phyloP scores from a whole-genome alignment of 2,888 invertebrate species.

The Ornithoptera alexandrae region DNA sequence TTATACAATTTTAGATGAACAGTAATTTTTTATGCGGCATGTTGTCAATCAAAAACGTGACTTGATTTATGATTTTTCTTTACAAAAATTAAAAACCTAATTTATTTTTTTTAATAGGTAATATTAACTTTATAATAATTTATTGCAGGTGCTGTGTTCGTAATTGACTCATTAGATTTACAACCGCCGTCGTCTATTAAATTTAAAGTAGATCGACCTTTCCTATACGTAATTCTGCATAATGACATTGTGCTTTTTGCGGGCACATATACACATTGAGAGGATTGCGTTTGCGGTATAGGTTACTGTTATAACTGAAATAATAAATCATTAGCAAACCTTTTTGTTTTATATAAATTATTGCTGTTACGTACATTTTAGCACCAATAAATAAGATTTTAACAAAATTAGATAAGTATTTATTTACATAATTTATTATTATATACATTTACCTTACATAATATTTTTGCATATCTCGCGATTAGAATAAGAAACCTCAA shows the following conservation, averaged over 20 bases:
- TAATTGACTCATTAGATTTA: slow-evolving; percentile 30
- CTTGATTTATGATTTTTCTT: background rate
- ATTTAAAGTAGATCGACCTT: slow-evolving; percentile 46
- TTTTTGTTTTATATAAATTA: background rate
- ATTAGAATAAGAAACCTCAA: too few relatives aligned
- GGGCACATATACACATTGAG: slow-evolving; percentile 41
- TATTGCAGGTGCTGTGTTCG: slow-evolving; percentile 30
- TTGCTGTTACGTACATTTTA: too few relatives aligned
- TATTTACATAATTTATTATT: too few relatives aligned
- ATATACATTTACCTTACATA: too few relatives aligned
- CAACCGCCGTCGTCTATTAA: slow-evolving; percentile 35
- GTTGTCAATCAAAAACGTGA: background rate
- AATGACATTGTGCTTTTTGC: slow-evolving; percentile 46
- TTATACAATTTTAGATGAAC: too few relatives aligned
- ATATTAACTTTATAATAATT: background rate
- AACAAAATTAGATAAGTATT: too few relatives aligned
- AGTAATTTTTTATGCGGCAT: background rate
- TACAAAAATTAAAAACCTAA: background rate
- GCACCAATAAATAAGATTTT: too few relatives aligned
- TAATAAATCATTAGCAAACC: background rate
- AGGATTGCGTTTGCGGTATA: background rate
- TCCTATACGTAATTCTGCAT: slow-evolving; percentile 44
- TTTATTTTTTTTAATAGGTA: background rate
- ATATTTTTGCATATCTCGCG: too few relatives aligned
- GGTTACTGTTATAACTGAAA: background rate